phyloP scores from a whole-genome alignment of 2,888 invertebrate genomes.

The Argyresthia albistria region DNA sequence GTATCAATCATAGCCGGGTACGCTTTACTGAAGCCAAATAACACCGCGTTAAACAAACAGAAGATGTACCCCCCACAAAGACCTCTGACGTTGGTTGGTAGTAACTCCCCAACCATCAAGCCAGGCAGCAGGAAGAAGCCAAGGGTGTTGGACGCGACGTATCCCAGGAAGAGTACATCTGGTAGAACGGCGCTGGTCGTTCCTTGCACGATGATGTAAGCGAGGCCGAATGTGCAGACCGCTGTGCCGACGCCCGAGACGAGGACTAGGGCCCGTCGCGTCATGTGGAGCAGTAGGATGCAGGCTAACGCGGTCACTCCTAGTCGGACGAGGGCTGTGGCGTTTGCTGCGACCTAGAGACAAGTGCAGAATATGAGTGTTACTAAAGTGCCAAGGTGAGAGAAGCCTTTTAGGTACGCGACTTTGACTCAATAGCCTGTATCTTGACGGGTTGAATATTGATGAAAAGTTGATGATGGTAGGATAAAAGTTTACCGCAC shows the following conservation, averaged over 20 bases:
- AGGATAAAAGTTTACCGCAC: no score
- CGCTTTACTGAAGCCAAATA: slow-evolving; percentile 79
- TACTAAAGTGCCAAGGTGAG: no score
- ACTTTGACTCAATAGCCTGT: no score
- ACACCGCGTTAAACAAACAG: slow-evolving; percentile 77
- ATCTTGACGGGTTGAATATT: no score
- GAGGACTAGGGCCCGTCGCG: slow-evolving; percentile 76
- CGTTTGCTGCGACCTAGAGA: slow-evolving; percentile 73
- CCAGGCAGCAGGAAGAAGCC: slow-evolving; percentile 83
- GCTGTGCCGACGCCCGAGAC: slow-evolving; percentile 79
- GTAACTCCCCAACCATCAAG: slow-evolving; percentile 82
- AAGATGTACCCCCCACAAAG: slow-evolving; percentile 82
- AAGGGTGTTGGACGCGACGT: slow-evolving; percentile 81
- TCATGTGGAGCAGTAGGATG: slow-evolving; percentile 74
- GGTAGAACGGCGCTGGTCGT: slow-evolving; percentile 30
- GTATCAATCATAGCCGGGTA: slow-evolving; percentile 75
- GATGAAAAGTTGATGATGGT: no score
- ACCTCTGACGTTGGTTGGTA: slow-evolving; percentile 81
- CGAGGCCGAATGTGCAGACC: slow-evolving; percentile 74
- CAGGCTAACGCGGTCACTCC: slow-evolving; percentile 77
- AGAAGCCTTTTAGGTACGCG: no score
- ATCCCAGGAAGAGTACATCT: slow-evolving; percentile 69
- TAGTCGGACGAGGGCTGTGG: slow-evolving; percentile 78
- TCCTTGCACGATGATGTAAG: slow-evolving; percentile 34
- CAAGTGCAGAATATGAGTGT: no score